Conservation (phyloP, 1,140 invertebrate genomes). For the Lamellibrachia luymesi region DNA sequence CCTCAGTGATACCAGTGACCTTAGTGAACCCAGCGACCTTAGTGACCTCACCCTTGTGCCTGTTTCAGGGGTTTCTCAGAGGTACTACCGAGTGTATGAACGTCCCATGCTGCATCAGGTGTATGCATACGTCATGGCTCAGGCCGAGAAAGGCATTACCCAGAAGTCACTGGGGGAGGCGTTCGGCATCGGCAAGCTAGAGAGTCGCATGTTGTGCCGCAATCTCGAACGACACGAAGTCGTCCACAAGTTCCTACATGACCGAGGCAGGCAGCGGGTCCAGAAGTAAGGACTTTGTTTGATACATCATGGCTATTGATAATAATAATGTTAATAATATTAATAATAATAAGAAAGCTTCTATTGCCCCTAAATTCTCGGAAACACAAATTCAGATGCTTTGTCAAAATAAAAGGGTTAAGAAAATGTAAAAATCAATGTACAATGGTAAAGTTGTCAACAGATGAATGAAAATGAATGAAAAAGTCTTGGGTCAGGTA, state of each 20-base stretch:
- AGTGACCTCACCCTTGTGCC: not conserved
- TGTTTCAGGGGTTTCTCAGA: not conserved
- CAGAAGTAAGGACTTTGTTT: slow-evolving; percentile 8
- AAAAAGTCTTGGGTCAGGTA: not conserved
- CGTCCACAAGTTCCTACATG: slow-evolving; percentile 60
- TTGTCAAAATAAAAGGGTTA: too few species aligned
- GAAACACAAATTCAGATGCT: too few species aligned
- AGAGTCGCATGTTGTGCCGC: slow-evolving; percentile 47
- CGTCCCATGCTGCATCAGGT: slow-evolving; percentile 7
- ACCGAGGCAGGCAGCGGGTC: slow-evolving; percentile 62
- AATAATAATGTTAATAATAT: too few species aligned
- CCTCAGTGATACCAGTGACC: too few species aligned
- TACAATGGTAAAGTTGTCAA: too few species aligned
- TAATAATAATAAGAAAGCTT: too few species aligned
- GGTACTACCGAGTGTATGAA: not conserved
- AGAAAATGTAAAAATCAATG: too few species aligned
- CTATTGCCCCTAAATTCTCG: too few species aligned
- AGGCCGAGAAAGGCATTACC: not conserved
- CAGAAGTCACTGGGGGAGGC: slow-evolving; percentile 27
- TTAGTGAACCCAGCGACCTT: not conserved
- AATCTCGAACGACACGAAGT: slow-evolving; percentile 57
- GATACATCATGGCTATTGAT: too few species aligned
- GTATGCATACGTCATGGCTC: not conserved
- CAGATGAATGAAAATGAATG: too few species aligned
- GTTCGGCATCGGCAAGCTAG: not conserved